A percentile compares a stretch with the other conserved stretches of the same genome.
phyloP scores from a whole-genome alignment of 2,888 invertebrate species.

The Ochropacha duplaris region DNA sequence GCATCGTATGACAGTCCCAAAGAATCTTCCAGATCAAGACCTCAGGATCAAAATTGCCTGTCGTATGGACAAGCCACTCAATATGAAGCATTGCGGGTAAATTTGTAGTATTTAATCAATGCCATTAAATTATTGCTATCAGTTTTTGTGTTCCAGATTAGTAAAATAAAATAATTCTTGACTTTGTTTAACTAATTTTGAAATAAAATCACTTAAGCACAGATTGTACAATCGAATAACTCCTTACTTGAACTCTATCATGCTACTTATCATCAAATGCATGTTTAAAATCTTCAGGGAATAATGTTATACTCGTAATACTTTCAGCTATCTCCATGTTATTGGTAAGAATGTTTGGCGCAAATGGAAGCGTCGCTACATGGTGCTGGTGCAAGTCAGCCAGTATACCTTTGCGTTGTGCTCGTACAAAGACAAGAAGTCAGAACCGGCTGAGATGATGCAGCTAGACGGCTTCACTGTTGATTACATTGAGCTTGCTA shows the following conservation, averaged over 20 bases:
- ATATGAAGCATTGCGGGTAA: slow-evolving; percentile 99
- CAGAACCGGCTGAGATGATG: slow-evolving; percentile 99
- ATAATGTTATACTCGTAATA: neutral
- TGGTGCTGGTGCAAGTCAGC: slow-evolving; percentile 98
- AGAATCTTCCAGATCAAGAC: slow-evolving; percentile 97
- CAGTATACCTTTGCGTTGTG: slow-evolving; percentile 99
- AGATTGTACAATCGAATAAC: too few relatives aligned
- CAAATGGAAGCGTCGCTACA: slow-evolving; percentile 99
- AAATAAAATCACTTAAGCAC: too few relatives aligned
- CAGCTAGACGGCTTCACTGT: slow-evolving; percentile 99
- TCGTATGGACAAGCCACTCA: slow-evolving; percentile 98
- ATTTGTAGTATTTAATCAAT: too few relatives aligned
- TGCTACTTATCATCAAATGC: too few relatives aligned
- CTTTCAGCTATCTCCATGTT: slow-evolving; percentile 90
- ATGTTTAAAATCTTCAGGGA: neutral
- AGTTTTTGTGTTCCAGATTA: too few relatives aligned
- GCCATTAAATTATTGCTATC: too few relatives aligned
- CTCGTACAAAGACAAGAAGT: slow-evolving; percentile 99
- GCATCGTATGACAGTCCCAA: slow-evolving; percentile 98
- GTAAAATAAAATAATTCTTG: too few relatives aligned
- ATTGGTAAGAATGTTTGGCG: slow-evolving; percentile 98
- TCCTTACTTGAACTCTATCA: too few relatives aligned
- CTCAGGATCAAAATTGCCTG: slow-evolving; percentile 98
- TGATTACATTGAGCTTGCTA: slow-evolving; percentile 98
- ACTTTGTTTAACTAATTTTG: too few relatives aligned